phyloP scores from a whole-genome alignment of 2,797 vertebrate genomes.

The Anisognathus igniventris region DNA sequence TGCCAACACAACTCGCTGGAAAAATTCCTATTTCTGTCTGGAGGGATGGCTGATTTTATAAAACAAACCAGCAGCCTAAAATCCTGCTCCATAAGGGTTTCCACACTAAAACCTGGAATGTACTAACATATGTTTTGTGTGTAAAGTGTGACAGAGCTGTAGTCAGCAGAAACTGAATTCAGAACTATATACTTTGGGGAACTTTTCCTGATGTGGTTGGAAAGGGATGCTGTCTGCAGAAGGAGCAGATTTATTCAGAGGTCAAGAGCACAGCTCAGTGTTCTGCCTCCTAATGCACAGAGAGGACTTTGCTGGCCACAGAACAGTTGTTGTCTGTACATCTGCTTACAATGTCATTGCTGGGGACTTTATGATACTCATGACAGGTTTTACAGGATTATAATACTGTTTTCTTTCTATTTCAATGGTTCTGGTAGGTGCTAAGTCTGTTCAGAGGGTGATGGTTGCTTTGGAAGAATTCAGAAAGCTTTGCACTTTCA shows the following conservation, averaged over 20 bases:
- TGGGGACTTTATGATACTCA: not conserved
- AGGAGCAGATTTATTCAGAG: constrained; percentile 17
- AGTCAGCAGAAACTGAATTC: constrained; percentile 25
- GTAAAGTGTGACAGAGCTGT: not conserved
- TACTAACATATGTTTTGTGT: constrained; percentile 57
- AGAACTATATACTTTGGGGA: constrained; percentile 28
- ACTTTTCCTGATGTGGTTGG: constrained; percentile 42
- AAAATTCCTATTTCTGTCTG: not conserved
- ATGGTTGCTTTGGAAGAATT: not conserved
- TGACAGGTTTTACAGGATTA: not conserved
- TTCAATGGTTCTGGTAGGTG: not conserved
- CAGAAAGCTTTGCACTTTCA: not conserved
- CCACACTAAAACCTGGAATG: not conserved
- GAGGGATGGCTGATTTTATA: not conserved
- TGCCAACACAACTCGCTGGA: not conserved
- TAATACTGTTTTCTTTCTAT: not conserved
- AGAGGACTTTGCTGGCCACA: not conserved
- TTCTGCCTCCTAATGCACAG: not conserved
- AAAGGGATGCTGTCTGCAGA: constrained; percentile 23
- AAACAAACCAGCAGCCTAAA: not conserved
- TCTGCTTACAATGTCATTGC: not conserved
- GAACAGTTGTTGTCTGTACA: not conserved
- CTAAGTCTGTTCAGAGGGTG: not conserved
- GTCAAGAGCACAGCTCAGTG: not conserved
- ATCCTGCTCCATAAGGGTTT: not conserved